Base-by-base conservation (phyloP, 2,888 invertebrate genomes). In the Baronia brevicornis region DNA sequence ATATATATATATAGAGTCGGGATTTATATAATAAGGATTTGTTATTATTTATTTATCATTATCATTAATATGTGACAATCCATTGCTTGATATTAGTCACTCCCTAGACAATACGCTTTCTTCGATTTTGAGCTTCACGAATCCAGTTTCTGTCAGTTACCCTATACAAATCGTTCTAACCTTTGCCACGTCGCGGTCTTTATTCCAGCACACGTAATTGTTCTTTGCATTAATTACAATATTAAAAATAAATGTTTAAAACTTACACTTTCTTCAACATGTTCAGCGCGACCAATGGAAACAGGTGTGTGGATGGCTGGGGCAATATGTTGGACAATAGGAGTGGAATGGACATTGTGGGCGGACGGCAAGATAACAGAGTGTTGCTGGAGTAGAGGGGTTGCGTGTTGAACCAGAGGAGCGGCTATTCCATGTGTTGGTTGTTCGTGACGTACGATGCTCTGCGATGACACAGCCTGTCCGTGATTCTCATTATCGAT, bases 391-490 rank as follows among this genome's bases (percentile, higher is more conserved):
- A 59, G 43, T 0, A 65, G 34, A 0, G 65, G 62, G 6, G 54
- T 48, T 4, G 50, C 33, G 20, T 54, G 54, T 9, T 51, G 46
- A n/a, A 56, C 29, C 1, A 53, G 19, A 5, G 48, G 42, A 22
- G 49, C 38, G 2, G 50, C 46, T 7, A 53, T 53, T 27, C 70
- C 66, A 18, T 64, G 67, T 1, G 59, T 45, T 0, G 68, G 62
- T 38, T 79, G 69, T 41, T 78, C 72, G 37, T 80, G 79, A 25
- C 68, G 74, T 39, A 72, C 46, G 41, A 84, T 74, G 56, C 72
- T 82, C 34, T 82, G 82, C 5, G 80, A 78, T 8, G 84, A 82
- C 7, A 84, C 54, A 2, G 79, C 78, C 3, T 58, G 55, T 3
- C 58, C 60, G 11, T 79, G 71, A 4, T 68, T 62, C 2, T 74